Evolutionary conservation across 1,140 invertebrate species (phyloP), one percentile per base, ranked within the genome.

Genomic region (Drosophila arizonae): DNA sequence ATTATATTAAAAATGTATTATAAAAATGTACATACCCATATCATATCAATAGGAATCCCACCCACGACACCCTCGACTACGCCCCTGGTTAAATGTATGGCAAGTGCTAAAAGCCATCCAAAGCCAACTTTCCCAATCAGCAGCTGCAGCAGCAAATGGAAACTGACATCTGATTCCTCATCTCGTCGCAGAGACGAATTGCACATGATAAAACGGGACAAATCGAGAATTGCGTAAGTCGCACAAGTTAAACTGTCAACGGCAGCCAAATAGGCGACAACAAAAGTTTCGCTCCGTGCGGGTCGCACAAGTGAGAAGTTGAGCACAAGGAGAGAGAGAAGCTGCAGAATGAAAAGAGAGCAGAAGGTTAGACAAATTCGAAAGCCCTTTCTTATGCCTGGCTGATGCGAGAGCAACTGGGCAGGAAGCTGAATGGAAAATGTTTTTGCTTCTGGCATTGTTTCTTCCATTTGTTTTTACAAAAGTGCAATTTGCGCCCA

Each of bases 401-500:
- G 1, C 2, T n/a, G 5, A 36, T 36, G 6, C 11, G 28, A 30
- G 28, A 30, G 26, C 33, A 26, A 48, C 6, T 48, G 17, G 28
- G 17, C 11, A 33, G 41, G 26, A 66, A 54, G 28, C 28, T 63
- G 9, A 56, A 63, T 61, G 61, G 62, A 76, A 81, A 79, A 80
- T 76, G 81, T 72, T 72, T 39, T 80, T 86, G 72, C 68, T 88
- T 67, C 60, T 69, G 64, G 76, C 70, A 84, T 84, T 84, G 79
- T 87, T 87, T 72, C 76, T 84, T 56, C 76, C 77, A 88, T 87
- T 87, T 87, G 84, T 84, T 84, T 73, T 64, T 69, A 88, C 84
- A 87, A 88, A 87, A 88, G 84, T 87, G 84, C 84, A 87, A 87
- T 87, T 87, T 87, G 84, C 84, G 88, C 84, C 84, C 84, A 72